Evolutionary conservation across 2,113 vertebrate species (phyloP), one percentile per base, ranked within the genome.

Genomic region (Gobius niger): DNA sequence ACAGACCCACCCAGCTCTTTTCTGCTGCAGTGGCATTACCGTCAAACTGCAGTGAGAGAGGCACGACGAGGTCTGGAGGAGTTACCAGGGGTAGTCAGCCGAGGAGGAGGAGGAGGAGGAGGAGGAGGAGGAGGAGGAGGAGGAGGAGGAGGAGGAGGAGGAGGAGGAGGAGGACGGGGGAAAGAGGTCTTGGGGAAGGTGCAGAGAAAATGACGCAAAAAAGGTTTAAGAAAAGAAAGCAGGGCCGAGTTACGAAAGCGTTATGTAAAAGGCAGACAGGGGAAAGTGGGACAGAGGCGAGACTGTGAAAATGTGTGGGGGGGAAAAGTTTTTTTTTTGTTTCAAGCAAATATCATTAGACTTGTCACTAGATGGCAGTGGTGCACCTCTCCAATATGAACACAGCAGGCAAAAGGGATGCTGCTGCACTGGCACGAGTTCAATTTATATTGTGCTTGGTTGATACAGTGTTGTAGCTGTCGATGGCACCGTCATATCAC

Each of bases 231-330:
- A 47, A 44, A 44, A 65, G 61, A 0, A 62, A 9, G 52, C 24
- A 76, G 72, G 88, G 81, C 65, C 72, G 77, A 85, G 82, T 90
- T 85, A 91, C 61, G 88, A 88, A 89, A 91, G 79, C 68, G 72
- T 88, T 87, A 84, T 47, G 65, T 88, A 90, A 90, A 88, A 80
- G 9, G 34, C 19, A 9, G 44, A 66, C 54, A 16, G 44, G 34
- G 62, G 15, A 47, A 82, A 66, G 41, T 80, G 76, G 72, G 71
- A 49, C 76, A 64, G 34, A 6, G 69, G 67, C 13, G 61, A 53
- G 77, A 70, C 68, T 70, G 63, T 67, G 76, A 75, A 40, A 76
- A 54, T 68, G 57, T 16, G 47, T 19, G 24, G 24, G 5, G 24
- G 24, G 5, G 5, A 82, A 51, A 51, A 52, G 53, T 53, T 52